Conservation (phyloP, 1,140 invertebrate genomes). For the Acromyrmex heyeri region DNA sequence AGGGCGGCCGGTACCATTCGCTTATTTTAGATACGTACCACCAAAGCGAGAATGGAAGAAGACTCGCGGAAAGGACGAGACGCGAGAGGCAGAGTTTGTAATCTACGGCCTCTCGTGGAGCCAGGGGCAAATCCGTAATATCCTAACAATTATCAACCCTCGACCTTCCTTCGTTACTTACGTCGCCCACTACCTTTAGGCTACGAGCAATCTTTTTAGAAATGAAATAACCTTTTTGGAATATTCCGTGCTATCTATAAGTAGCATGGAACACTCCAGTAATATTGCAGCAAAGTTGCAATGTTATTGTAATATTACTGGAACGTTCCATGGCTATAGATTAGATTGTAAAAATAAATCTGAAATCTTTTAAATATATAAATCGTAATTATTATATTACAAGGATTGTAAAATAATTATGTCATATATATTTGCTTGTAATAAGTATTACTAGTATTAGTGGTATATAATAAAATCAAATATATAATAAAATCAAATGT, state of each 20-base stretch:
- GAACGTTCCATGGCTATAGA: too few species aligned
- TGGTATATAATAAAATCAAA: neutral
- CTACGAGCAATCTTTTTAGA: slow-evolving; percentile 56
- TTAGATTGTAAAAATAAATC: neutral
- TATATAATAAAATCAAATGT: neutral
- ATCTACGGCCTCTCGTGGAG: slow-evolving; percentile 69
- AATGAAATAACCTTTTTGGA: neutral
- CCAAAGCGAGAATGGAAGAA: slow-evolving; percentile 46
- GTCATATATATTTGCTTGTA: neutral
- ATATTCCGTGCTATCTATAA: too few species aligned
- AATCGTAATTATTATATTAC: neutral
- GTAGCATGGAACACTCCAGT: too few species aligned
- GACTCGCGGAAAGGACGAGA: slow-evolving; percentile 27
- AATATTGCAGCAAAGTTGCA: too few species aligned
- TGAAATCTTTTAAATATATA: neutral
- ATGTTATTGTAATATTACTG: too few species aligned
- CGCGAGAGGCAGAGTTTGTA: slow-evolving; percentile 65
- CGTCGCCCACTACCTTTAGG: slow-evolving; percentile 27
- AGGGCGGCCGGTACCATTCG: neutral
- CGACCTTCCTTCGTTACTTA: slow-evolving; percentile 73
- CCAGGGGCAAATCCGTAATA: slow-evolving; percentile 70
- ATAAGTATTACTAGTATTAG: neutral
- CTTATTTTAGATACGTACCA: slow-evolving; percentile 55
- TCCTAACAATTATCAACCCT: slow-evolving; percentile 77
- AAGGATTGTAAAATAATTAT: neutral